These are phyloP conservation scores for Chaetorhynchus papuensis DNA, from an alignment of 2,113 vertebrate species.

Conservation along the genomic window DNA sequence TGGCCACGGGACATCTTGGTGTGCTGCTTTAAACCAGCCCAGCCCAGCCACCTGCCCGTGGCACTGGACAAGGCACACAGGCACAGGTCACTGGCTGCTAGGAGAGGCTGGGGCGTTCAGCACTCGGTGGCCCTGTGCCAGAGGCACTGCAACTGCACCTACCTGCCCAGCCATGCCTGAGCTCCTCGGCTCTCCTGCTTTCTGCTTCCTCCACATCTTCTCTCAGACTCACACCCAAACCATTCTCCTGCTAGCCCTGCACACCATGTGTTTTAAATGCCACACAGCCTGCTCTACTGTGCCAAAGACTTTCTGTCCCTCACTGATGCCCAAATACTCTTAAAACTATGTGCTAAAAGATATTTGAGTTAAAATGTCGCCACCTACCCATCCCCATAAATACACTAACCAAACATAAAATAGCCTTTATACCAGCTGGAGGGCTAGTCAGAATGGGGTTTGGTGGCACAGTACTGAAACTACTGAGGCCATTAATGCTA, in stretches of 20 bases:
- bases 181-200: neutral
- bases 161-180: neutral
- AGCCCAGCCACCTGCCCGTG: neutral
- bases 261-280: constrained; percentile 44
- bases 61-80: neutral
- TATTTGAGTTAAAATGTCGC: constrained; percentile 1
- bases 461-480: neutral
- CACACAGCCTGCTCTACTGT: neutral
- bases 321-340: neutral
- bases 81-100: neutral
- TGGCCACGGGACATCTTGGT: neutral
- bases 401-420: constrained; percentile 13
- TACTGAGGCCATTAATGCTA: neutral
- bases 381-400: constrained; percentile 54
- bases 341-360: neutral
- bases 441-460: constrained; percentile 6
- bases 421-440: constrained; percentile 10
- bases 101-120: neutral
- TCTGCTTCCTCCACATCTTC: neutral
- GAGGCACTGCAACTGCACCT: neutral
- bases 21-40: neutral
- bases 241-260: neutral
- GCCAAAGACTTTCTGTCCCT: constrained; percentile 31
- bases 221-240: neutral
- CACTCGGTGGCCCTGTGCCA: neutral